Evolutionary conservation across 1,140 invertebrate species (phyloP), one percentile per base, ranked within the genome.

Genomic region (Mercenaria mercenaria): DNA sequence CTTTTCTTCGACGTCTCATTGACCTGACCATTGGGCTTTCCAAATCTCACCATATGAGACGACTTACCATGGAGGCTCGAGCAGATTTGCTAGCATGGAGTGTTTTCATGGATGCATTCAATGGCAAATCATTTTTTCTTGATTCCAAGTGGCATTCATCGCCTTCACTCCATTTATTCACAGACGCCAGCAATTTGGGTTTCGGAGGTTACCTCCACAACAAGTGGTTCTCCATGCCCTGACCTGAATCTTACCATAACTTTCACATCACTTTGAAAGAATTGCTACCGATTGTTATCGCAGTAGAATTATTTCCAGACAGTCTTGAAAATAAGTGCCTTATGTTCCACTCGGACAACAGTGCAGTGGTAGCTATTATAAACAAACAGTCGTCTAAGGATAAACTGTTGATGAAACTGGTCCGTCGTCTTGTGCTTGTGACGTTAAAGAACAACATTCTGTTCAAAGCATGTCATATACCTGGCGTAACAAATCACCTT

Each of bases 241-340:
- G 81, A 56, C 56, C 50, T 8, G 15, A 8, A 18, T 15, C 26
- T 52, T 69, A 64, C 4, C n/a, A 43, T 32, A 3, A 26, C 10
- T 50, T 47, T 23, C 37, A 67, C 26, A 88, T 88, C 20, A 88
- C n/a, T 20, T 11, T 52, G 2, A 34, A 67, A 39, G 82, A 90
- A 39, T 32, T 90, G 37, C 76, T 90, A 37, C 82, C 82, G 18
- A 86, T 82, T 39, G 64, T 89, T n/a, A 29, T 90, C 8, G 88
- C 67, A 26, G n/a, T 79, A 10, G 81, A 90, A 79, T 39, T 69
- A 0, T 85, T 81, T 81, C 67, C 47, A 0, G 0, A 56, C 8
- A 61, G 64, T 20, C 2, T 90, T 20, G 23, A 1, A 37, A 90
- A 90, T 56, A 29, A 74, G 26, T 26, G 26, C 20, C 29, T 90